These are phyloP conservation scores for Lasioglossum villosulum DNA, from an alignment of 2,888 invertebrate genomes.

Conservation along the genomic window DNA sequence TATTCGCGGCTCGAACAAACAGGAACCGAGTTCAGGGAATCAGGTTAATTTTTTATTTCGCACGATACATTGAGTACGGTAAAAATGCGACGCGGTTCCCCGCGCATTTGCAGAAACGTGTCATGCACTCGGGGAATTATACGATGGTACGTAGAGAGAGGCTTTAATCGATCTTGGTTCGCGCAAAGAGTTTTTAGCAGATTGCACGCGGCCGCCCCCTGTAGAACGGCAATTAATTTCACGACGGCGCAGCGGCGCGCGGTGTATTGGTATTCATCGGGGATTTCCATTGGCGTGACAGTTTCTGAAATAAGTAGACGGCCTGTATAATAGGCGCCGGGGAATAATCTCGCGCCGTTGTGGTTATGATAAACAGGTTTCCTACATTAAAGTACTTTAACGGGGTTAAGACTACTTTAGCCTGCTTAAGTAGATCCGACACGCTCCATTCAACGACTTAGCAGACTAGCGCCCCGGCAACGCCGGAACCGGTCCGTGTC, in stretches of 20 bases:
- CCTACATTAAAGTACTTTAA: slow-evolving; percentile 34
- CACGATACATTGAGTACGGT: not conserved
- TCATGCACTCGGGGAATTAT: not conserved
- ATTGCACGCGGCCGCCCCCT: not conserved
- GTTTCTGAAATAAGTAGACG: slow-evolving; percentile 34
- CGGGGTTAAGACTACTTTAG: slow-evolving; percentile 45
- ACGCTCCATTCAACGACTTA: slow-evolving; percentile 27
- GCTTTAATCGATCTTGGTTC: not conserved
- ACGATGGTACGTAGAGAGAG: not conserved
- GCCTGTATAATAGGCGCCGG: slow-evolving; percentile 46
- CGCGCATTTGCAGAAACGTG: not conserved
- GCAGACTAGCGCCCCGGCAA: slow-evolving; percentile 12
- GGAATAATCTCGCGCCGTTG: slow-evolving; percentile 42
- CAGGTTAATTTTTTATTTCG: not conserved
- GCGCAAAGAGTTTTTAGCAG: not conserved
- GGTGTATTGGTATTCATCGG: not conserved
- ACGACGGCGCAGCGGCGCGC: not conserved
- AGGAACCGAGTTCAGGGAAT: not conserved
- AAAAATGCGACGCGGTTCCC: not conserved
- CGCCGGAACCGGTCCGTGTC: slow-evolving; percentile 12
- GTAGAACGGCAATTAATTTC: slow-evolving; percentile 33
- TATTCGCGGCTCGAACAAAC: not conserved
- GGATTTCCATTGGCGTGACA: slow-evolving; percentile 24
- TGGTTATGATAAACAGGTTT: slow-evolving; percentile 57
- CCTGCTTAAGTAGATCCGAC: slow-evolving; percentile 41